Evolutionary conservation across 2,113 vertebrate genomes (phyloP).

Genomic region (Heptranchias perlo): DNA sequence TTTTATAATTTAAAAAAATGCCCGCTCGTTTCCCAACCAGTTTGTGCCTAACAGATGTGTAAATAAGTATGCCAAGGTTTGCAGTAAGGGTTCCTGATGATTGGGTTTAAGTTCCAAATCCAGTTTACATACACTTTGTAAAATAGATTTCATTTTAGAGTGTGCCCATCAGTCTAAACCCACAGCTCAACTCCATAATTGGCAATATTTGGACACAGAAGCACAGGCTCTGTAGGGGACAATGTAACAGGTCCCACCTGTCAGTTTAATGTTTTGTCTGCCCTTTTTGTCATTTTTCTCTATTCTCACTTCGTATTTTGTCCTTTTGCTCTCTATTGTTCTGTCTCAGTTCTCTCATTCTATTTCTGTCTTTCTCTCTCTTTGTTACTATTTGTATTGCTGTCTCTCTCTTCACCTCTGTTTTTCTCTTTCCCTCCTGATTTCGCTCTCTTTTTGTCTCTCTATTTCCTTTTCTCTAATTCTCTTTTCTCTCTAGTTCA

Average conservation of each 20-base stretch:
- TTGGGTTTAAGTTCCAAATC: background rate
- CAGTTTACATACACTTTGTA: background rate
- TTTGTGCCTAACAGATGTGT: conserved; percentile 5
- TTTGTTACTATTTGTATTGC: background rate
- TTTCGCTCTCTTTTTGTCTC: background rate
- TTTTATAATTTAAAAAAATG: background rate
- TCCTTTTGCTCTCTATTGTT: background rate
- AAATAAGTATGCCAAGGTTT: conserved; percentile 5
- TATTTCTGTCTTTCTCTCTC: background rate
- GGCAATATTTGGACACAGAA: background rate
- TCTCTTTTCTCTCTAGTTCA: background rate
- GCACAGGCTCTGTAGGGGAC: background rate
- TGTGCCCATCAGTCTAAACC: background rate
- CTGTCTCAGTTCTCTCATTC: background rate
- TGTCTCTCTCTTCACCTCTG: background rate
- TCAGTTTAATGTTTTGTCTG: background rate
- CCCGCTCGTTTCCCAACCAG: background rate
- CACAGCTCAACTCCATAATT: background rate
- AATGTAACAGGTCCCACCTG: background rate
- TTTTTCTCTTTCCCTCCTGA: background rate
- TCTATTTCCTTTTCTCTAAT: background rate
- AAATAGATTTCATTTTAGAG: background rate
- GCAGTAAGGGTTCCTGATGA: background rate
- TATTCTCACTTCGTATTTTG: background rate
- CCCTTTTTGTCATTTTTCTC: background rate